A percentile compares a stretch with the other conserved stretches of the same genome.
Evolutionary conservation across 1,140 invertebrate species (phyloP).

Genomic region (Branchinecta lindahli): DNA sequence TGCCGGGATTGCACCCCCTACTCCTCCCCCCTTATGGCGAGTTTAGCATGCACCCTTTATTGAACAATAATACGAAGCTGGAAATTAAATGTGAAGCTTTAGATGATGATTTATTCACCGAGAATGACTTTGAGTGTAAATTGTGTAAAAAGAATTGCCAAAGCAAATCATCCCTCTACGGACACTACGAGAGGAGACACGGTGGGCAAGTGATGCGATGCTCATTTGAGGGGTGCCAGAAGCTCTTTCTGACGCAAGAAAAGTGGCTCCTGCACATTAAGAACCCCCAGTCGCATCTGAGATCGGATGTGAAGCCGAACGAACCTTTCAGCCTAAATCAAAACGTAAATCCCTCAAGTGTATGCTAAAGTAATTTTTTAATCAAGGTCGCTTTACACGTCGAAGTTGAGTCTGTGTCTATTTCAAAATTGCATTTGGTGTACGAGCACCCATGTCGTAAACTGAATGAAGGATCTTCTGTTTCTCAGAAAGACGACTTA

Average conservation of each 20-base stretch:
- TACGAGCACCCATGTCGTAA: too few species aligned
- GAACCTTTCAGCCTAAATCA: constrained; percentile 1
- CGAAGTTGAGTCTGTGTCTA: too few species aligned
- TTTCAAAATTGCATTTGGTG: too few species aligned
- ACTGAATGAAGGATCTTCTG: too few species aligned
- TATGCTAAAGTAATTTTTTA: neutral
- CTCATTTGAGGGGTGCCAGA: neutral
- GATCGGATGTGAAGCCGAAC: neutral
- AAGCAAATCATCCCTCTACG: neutral
- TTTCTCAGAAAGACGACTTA: too few species aligned
- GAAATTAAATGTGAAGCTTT: neutral
- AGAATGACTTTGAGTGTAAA: neutral
- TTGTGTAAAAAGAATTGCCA: neutral
- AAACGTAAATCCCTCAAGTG: constrained; percentile 3
- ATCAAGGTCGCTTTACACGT: too few species aligned
- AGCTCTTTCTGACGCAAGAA: neutral
- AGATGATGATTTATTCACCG: neutral
- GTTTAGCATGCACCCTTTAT: neutral
- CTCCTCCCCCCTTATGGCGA: neutral
- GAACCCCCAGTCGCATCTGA: neutral
- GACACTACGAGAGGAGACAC: neutral
- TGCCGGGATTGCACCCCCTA: neutral
- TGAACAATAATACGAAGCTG: neutral
- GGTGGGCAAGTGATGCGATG: neutral
- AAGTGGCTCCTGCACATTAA: neutral